Evolutionary conservation across 2,797 vertebrate genomes (phyloP), one percentile per base, ranked within the genome.

Genomic region (Acanthis flammea): DNA sequence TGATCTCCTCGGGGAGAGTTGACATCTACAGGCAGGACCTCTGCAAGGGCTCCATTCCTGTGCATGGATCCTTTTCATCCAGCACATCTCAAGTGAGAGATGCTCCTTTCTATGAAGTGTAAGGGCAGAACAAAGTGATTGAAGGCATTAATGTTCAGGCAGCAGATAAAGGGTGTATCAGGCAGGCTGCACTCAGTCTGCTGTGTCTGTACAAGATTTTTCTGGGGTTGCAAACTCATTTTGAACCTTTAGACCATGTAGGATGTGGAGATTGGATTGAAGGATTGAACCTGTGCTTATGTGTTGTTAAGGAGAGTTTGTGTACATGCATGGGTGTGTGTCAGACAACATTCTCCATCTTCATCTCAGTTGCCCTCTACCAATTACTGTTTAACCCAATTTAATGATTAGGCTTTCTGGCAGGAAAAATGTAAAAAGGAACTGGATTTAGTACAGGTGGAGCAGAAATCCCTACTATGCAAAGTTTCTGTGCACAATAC

Each of bases 401-500:
- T 57, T 76, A 83, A 81, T 68, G 39, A 39, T 50, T 28, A 41
- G n/a, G 30, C 50, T 74, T 92, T 61, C 53, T 82, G 53, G 28
- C 6, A 89, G 39, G 35, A 37, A 79, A 87, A 79, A 60, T 33
- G 10, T 24, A 42, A 60, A 53, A 86, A 58, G 24, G 23, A 61
- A 19, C 19, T 48, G 39, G 27, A 50, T 94, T 76, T 84, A 73
- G 28, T 30, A 33, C 24, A 74, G 60, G 71, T 71, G 39, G 76
- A 72, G 73, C 80, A 33, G 68, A 83, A 62, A 31, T 89, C 76
- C 68, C 61, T 48, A 10, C 80, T 88, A 37, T 45, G 61, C 33
- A 80, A 73, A 78, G 62, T 88, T 87, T 90, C 81, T 82, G 63
- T 60, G 85, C 94, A 92, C 91, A 96, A 91, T 79, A 86, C 10